A percentile compares a stretch with the other conserved stretches of the same genome.
phyloP scores from a whole-genome alignment of 2,797 vertebrate species.

The Diglossa cyanea region DNA sequence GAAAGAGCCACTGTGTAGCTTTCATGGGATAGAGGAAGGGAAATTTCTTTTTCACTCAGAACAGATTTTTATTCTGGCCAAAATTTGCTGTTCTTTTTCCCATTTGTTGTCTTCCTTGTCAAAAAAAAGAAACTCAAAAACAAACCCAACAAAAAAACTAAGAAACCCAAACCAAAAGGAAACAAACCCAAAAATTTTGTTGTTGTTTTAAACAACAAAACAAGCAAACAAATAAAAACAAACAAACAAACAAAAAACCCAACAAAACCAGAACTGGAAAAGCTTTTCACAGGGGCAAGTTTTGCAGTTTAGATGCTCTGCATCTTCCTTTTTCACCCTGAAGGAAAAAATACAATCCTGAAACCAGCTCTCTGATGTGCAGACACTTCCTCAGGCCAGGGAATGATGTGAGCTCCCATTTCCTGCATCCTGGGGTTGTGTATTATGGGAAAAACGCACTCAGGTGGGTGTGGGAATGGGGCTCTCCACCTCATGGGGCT shows the following conservation, averaged over 20 bases:
- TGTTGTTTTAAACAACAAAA: too few relatives aligned
- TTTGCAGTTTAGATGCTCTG: background rate
- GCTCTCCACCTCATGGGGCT: background rate
- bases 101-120: background rate
- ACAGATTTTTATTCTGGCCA: background rate
- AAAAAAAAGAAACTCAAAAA: too few relatives aligned
- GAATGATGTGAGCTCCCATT: background rate
- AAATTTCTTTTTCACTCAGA: background rate
- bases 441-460: background rate
- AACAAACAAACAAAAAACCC: background rate
- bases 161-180: background rate
- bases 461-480: background rate
- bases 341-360: background rate
- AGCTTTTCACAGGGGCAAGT: background rate
- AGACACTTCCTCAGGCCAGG: slow-evolving; percentile 1
- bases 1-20: background rate
- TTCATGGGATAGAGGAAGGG: background rate
- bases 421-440: slow-evolving; percentile 17
- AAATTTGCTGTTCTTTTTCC: background rate
- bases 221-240: background rate
- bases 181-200: too few relatives aligned
- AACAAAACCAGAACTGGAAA: background rate
- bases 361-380: background rate
- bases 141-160: too few relatives aligned
- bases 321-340: background rate